Evolutionary conservation across 2,888 invertebrate species (phyloP), one percentile per base, ranked within the genome.

Genomic region (Heteromyza rotundicornis): DNA sequence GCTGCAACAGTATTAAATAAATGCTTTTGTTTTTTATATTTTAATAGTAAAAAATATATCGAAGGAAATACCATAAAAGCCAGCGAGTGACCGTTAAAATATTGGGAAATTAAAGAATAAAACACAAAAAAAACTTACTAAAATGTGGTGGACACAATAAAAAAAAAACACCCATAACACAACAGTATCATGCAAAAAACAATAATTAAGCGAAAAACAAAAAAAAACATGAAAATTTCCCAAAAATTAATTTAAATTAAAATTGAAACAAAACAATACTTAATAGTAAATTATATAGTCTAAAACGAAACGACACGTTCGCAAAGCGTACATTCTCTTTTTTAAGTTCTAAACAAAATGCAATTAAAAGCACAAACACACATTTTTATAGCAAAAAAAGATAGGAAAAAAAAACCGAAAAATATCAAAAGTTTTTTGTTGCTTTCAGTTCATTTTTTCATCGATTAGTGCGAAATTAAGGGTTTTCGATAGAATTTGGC

Each of bases 1-100:
- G 78, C 78, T 78, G 77, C 78, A 74, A 77, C 78, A 77, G 78
- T 77, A 77, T 78, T 77, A 77, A 61, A 54, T 57, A 61, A 64
- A 3, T 40, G 40, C n/a, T 40, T 40, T 40, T 40, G 8, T 50
- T 5, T 12, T 50, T 50, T 63, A 55, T 50, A 54, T 40, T 55
- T 14, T 52, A 64, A 57, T 23, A 49, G 51, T 14, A 62, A 66
- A 60, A 54, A 59, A 50, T 5, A 17, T 19, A 47, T 14, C n/a
- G 10, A n/a, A 40, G 8, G n/a, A n/a, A 14, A 40, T 40, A 40
- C 3, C 40, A 14, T 40, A 14, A 17, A 47, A 47, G 47, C 20
- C 2, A 47, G 47, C 2, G 47, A 47, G 47, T 20, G 47, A 47
- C 17, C 47, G 47, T 47, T 47, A 19, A 47, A 47, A 19, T n/a